Evolutionary conservation across 2,113 vertebrate species (phyloP), one percentile per base, ranked within the genome.

Genomic region (Emydura subglobosa): DNA sequence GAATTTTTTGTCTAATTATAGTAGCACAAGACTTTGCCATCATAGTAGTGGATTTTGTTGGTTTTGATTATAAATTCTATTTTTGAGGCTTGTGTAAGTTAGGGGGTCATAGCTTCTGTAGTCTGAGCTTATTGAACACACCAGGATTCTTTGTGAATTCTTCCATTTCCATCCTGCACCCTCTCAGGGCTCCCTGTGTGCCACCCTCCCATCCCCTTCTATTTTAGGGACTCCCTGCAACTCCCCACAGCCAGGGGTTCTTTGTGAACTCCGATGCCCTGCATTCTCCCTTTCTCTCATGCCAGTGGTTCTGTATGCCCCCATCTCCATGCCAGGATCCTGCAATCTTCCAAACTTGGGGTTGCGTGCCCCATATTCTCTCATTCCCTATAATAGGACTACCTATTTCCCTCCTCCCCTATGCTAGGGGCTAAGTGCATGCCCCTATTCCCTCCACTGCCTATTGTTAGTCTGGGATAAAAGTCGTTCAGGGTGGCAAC

Each of bases 41-140:
- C 49, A 6, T 72, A 87, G 22, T 59, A 87, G 79, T 14, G 5
- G 0, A 0, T 78, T 91, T 44, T 1, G 44, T 42, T 54, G 29
- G 51, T 82, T 68, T 29, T 61, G 74, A 4, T 10, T 34, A 65
- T 65, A 65, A 31, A 90, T 87, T 53, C 59, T 6, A 74, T 85
- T 31, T 76, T 25, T 44, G 39, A 44, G 72, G 42, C 22, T 6
- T 59, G 25, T 49, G 79, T 19, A 91, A 82, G 87, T 78, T 82
- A 22, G 86, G 8, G 61, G 34, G 29, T 21, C 1, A 19, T n/a
- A 21, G 65, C 34, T 68, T 68, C 34, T 68, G 34, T n/a, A 68
- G 17, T n/a, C 8, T 7, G 19, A n/a, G 34, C 16, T 68, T 21
- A n/a, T 68, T 68, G 65, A 16, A n/a, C 17, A 14, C n/a, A 72